A percentile compares a stretch with the other conserved stretches of the same genome.
Evolutionary conservation across 1,140 invertebrate genomes (phyloP).

Genomic region (Halotydeus destructor): DNA sequence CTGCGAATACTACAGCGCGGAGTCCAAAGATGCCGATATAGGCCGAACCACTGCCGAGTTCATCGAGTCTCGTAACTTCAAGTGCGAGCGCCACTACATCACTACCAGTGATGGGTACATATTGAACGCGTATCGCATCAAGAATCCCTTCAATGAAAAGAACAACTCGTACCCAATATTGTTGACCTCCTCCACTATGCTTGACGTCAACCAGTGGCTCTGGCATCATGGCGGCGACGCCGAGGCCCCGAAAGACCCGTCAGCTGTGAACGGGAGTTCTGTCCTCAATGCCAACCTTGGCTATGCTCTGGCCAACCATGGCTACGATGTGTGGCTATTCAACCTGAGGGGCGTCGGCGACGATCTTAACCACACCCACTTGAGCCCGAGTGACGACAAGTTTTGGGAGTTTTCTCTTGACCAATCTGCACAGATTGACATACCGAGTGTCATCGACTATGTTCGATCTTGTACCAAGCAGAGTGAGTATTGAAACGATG

Average conservation of each 20-base stretch:
- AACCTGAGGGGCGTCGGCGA: neutral
- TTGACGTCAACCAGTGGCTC: neutral
- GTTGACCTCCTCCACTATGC: neutral
- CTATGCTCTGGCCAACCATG: conserved; percentile 2
- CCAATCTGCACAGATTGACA: conserved; percentile 24
- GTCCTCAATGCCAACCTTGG: neutral
- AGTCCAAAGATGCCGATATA: too few species aligned
- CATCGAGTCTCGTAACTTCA: neutral
- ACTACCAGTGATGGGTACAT: conserved; percentile 47
- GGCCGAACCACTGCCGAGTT: neutral
- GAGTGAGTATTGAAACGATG: too few species aligned
- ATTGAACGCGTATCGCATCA: conserved; percentile 35
- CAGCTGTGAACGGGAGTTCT: neutral
- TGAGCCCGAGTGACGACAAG: conserved; percentile 5
- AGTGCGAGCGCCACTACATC: conserved; percentile 34
- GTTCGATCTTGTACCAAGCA: conserved; percentile 31
- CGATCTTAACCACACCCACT: neutral
- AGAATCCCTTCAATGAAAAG: neutral
- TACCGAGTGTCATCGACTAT: conserved; percentile 29
- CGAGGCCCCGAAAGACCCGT: too few species aligned
- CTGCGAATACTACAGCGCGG: too few species aligned
- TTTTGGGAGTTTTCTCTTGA: conserved; percentile 27
- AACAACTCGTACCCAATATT: neutral
- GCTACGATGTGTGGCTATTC: conserved; percentile 1
- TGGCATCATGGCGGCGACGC: neutral